Percentiles rank a stretch among this genome's conserved stretches.
Conservation (phyloP, 2,113 vertebrate genomes). For the Plotosus lineatus region DNA sequence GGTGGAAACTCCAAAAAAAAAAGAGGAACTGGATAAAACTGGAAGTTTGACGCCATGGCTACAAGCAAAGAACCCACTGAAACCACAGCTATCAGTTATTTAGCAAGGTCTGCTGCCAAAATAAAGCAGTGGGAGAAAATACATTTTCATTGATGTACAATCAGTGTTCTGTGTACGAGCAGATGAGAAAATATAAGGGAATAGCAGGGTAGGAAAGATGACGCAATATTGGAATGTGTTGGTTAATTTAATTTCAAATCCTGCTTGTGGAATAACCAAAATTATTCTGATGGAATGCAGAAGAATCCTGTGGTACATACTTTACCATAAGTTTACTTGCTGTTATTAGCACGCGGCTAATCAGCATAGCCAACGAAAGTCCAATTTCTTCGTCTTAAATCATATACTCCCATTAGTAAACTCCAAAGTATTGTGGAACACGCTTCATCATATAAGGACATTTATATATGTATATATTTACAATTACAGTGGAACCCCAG, state of each 20-base stretch:
- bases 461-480: no score
- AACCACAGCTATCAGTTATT: constrained; percentile 48
- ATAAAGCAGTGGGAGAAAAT: constrained; percentile 17
- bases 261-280: background rate
- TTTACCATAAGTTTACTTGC: background rate
- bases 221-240: background rate
- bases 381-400: no score
- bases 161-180: constrained; percentile 12
- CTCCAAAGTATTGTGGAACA: no score
- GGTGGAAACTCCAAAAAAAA: no score
- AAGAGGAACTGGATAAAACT: constrained; percentile 38
- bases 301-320: background rate
- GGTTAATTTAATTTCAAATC: background rate
- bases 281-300: background rate
- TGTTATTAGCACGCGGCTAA: background rate
- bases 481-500: no score
- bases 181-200: constrained; percentile 10
- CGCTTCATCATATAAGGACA: no score
- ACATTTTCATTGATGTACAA: constrained; percentile 36
- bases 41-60: constrained; percentile 30
- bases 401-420: no score
- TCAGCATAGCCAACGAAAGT: background rate
- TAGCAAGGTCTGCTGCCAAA: constrained; percentile 44
- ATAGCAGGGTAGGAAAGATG: constrained; percentile 32
- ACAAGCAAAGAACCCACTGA: constrained; percentile 30